Evolutionary conservation across 2,888 invertebrate genomes (phyloP), one percentile per base, ranked within the genome.

Genomic region (Eupithecia pulchellata): DNA sequence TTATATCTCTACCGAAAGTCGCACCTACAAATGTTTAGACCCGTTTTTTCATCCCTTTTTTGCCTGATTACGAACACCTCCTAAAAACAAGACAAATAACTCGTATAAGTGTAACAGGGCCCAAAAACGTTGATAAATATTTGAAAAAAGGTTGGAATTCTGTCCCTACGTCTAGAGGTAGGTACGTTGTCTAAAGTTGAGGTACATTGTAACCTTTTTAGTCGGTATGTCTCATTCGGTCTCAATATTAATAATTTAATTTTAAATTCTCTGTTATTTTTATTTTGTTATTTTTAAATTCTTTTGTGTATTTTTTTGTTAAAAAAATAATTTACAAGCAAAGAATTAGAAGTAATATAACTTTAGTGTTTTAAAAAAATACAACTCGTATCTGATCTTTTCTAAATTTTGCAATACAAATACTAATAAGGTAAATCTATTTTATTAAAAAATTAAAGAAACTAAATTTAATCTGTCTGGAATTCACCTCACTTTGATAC

Each of bases 111-210:
- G 76, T 77, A 72, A 78, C 58, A 73, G 39, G 68, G 57, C 57
- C 52, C 39, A 58, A 87, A 86, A 87, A 88, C 85, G 80, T 79
- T 86, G 86, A 89, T 86, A 89, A 89, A 89, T 88, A 84, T 84
- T 76, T 73, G 72, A 77, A 80, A 83, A 81, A 82, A 72, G 69
- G 64, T 66, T 72, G 82, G 86, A 85, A 86, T 85, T 77, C 25
- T 74, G 79, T 81, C 84, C 83, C 84, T 84, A 63, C 69, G 70
- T 66, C 68, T 69, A 67, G 66, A 70, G 72, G 47, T 47, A 69
- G 62, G 72, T 62, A 55, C 55, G 3, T 14, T 58, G 73, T 70
- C 73, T 42, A 42, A 20, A n/a, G 6, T 47, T 9, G 11, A 47
- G 47, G 20, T 47, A 52, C 25, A 25, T 25, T 52, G 11, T 11